Base-by-base conservation (phyloP, 2,113 vertebrate genomes). In the Pseudorectes ferrugineus region DNA sequence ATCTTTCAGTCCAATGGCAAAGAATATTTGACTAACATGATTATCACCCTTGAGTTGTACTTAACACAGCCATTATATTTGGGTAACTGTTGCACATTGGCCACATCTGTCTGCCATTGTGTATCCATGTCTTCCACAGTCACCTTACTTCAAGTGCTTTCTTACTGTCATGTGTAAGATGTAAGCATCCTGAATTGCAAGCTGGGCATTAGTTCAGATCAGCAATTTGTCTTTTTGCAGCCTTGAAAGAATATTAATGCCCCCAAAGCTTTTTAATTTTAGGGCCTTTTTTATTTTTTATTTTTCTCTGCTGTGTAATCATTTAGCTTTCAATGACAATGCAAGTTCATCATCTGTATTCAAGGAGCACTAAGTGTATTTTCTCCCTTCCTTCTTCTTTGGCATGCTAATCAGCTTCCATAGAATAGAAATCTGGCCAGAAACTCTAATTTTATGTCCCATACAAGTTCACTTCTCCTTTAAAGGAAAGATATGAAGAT, bases 271-370 rank as follows among this genome's bases (percentile, higher is more conserved):
- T 35, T 88, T 55, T 31, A 45, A 65, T 83, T 87, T 78, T 49
- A 35, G 9, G 38, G 4, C 0, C 10, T 55, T 38, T 24, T 40
- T 16, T 22, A 0, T 10, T 7, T n/a, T 21, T 29, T 25, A 26
- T 48, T 67, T 52, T 86, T 20, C 10, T 52, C 21, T 54, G 4
- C 6, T 65, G 1, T 59, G 9, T 55, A 66, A 42, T 61, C 40
- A 57, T 73, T n/a, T 65, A 91, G 8, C 17, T 92, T 91, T 85
- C 42, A 73, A 88, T 45, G 54, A 20, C 26, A 72, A 38, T 8
- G 6, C 19, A 72, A 92, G 48, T 52, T 76, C 67, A 74, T 57
- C 2, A 75, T 72, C 28, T 80, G 23, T 70, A 95, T 93, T 96
- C 67, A 76, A 17, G 18, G 5, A 86, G 14, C 12, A 40, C 18